These are phyloP conservation scores for Mythimna albipuncta DNA, from an alignment of 2,888 invertebrate genomes.

Conservation along the genomic window DNA sequence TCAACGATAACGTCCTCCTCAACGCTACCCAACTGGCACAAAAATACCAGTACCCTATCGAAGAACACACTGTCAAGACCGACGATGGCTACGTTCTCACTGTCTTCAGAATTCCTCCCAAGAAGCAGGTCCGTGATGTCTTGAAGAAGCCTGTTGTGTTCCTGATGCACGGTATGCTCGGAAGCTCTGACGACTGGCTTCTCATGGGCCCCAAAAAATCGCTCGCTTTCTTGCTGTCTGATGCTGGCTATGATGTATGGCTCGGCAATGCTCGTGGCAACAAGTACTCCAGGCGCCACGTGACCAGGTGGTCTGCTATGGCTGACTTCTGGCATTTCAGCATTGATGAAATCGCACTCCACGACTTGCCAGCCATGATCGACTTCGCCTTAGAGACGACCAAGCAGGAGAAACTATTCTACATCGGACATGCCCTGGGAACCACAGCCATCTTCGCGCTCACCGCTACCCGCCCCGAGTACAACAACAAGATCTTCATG, in stretches of 20 bases:
- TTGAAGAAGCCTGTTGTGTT: constrained; percentile 85
- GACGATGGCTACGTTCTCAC: constrained; percentile 86
- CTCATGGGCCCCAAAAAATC: constrained; percentile 91
- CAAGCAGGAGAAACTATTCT: constrained; percentile 79
- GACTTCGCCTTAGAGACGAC: constrained; percentile 80
- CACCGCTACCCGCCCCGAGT: constrained; percentile 77
- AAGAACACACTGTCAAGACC: constrained; percentile 82
- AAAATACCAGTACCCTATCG: constrained; percentile 80
- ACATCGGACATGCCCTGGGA: constrained; percentile 83
- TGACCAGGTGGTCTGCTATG: constrained; percentile 79
- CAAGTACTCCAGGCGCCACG: constrained; percentile 82
- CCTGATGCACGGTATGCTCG: constrained; percentile 92
- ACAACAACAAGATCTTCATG: constrained; percentile 82
- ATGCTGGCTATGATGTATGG: constrained; percentile 87
- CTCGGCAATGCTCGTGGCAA: constrained; percentile 85
- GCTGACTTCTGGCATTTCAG: constrained; percentile 86
- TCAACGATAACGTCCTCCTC: constrained; percentile 74
- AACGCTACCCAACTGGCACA: constrained; percentile 74
- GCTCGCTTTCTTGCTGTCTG: constrained; percentile 81
- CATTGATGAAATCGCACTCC: constrained; percentile 84
- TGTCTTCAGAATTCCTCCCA: constrained; percentile 83
- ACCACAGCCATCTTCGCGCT: constrained; percentile 82
- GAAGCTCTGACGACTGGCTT: constrained; percentile 93
- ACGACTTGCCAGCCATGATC: constrained; percentile 86
- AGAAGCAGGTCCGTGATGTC: constrained; percentile 67